phyloP scores from a whole-genome alignment of 2,888 invertebrate species.

The Lasiommata megera region DNA sequence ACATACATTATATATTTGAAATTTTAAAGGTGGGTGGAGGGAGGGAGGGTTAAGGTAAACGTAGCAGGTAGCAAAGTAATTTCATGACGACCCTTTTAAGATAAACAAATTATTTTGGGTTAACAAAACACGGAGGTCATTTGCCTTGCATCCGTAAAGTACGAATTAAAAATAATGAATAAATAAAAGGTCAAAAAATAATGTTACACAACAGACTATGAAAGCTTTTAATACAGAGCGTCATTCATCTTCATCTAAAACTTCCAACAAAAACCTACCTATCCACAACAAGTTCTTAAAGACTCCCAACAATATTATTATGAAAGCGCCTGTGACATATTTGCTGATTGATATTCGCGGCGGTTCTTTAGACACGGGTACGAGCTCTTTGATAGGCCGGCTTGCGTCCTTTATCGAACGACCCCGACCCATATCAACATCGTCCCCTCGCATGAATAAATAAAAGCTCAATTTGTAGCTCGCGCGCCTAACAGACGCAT shows the following conservation, averaged over 20 bases:
- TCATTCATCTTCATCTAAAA: not conserved
- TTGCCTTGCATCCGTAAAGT: not conserved
- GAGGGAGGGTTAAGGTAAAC: not conserved
- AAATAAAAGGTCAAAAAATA: no score
- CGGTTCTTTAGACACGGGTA: constrained; percentile 49
- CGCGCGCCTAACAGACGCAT: constrained; percentile 64
- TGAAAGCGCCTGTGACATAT: constrained; percentile 29
- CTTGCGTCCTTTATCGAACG: constrained; percentile 70
- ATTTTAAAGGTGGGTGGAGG: not conserved
- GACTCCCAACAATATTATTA: constrained; percentile 22
- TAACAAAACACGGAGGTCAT: not conserved
- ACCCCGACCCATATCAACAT: constrained; percentile 76
- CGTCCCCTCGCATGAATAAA: constrained; percentile 76
- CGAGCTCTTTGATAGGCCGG: constrained; percentile 55
- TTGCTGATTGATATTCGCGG: constrained; percentile 46
- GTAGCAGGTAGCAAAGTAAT: not conserved
- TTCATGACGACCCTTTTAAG: not conserved
- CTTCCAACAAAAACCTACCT: constrained; percentile 1
- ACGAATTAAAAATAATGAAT: no score
- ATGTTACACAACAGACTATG: not conserved
- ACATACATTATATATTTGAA: no score
- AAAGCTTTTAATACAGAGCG: not conserved
- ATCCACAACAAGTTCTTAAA: constrained; percentile 19
- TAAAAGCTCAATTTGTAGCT: constrained; percentile 77
- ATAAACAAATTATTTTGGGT: not conserved